These are phyloP conservation scores for Meghimatium bilineatum DNA, from an alignment of 2,888 invertebrate species.

Conservation along the genomic window DNA sequence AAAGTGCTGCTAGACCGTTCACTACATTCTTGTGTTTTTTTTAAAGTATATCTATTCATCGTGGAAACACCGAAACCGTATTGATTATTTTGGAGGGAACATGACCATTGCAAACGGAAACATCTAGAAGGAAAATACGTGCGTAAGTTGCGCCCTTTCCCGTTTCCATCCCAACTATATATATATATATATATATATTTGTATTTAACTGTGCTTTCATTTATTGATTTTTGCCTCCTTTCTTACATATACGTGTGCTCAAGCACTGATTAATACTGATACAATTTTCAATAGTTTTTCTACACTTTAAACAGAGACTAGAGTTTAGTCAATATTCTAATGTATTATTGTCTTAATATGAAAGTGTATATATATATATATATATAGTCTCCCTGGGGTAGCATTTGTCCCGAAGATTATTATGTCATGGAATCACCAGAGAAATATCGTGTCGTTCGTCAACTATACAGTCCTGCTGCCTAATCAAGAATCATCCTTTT, in stretches of 20 bases:
- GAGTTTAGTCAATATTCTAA: not conserved
- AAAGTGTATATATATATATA: not conserved
- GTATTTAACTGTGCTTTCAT: too few species aligned
- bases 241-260: too few species aligned
- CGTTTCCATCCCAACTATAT: not conserved
- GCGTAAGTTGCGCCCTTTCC: not conserved
- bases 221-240: too few species aligned
- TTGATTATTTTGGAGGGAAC: conserved; percentile 11
- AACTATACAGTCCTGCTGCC: too few species aligned
- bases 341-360: not conserved
- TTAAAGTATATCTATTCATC: conserved; percentile 24
- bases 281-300: too few species aligned
- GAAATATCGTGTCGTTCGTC: too few species aligned
- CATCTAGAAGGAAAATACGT: not conserved
- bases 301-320: not conserved
- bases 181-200: not conserved
- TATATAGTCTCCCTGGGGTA: not conserved
- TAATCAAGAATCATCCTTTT: too few species aligned
- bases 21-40: not conserved
- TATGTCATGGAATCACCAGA: too few species aligned
- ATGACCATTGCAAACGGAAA: not conserved
- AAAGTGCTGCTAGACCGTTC: not conserved
- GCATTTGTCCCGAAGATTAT: too few species aligned
- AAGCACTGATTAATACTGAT: too few species aligned
- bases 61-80: conserved; percentile 15